Evolutionary conservation across 92 coral and sea anemone genomes (phyloP), one percentile per base, ranked within the genome.

Genomic region (Anthopleura xanthogrammica): DNA sequence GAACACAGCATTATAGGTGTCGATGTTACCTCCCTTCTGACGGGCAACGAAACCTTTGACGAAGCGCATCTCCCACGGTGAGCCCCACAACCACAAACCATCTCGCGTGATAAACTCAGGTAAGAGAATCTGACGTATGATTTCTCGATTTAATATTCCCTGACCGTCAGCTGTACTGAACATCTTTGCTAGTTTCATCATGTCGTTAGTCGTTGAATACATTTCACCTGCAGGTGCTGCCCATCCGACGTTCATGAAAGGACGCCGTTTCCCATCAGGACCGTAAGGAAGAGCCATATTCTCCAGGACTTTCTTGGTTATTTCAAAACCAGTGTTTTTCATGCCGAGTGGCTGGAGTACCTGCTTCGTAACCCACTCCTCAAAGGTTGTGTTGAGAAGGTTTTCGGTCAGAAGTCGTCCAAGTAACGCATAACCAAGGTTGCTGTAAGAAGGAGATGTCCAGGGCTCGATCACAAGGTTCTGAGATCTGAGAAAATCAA

Each of bases 61-160:
- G 75, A 86, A 89, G 52, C 90, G 88, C 88, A 92, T 92, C 83
- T 92, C 95, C 82, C 83, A 92, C 29, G 95, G 95, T 16, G 89
- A 82, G 29, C 95, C 95, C 95, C 95, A 92, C 54, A 89, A 56
- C 66, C 82, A 86, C 0, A 79, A 75, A 9, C 95, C 95, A 74
- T 85, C 92, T 14, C 86, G 77, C 2, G 95, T 77, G 52, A 91
- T 80, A 60, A 86, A 87, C 20, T 81, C 83, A 0, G 95, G 95
- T 23, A 83, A 86, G 24, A 84, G 77, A 73, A 91, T 77, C 14
- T 89, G 83, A 39, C 89, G 89, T 9, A 89, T 46, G 58, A 81
- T 82, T 50, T 74, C 80, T 75, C 73, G 85, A 83, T 86, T 86
- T 14, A 91, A 82, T 66, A 91, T 65, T 13, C 43, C 86, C 64